phyloP scores from a whole-genome alignment of 2,113 vertebrate species.

The Pangasianodon gigas region DNA sequence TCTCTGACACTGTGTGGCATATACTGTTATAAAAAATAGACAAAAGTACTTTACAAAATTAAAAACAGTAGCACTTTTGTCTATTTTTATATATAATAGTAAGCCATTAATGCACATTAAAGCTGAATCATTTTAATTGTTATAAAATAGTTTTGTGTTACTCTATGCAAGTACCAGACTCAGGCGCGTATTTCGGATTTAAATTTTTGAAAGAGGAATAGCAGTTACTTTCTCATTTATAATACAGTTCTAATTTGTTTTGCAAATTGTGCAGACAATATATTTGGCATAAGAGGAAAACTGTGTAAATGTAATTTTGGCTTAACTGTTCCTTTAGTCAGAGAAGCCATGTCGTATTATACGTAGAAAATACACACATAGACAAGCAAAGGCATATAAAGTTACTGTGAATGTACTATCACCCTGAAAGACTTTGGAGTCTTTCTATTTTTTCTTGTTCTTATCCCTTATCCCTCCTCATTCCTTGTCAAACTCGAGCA shows the following conservation, averaged over 20 bases:
- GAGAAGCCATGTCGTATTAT: neutral
- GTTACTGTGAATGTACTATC: neutral
- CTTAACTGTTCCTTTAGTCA: neutral
- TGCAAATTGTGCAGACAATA: neutral
- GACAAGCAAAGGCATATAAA: neutral
- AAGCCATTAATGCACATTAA: neutral
- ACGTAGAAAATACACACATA: neutral
- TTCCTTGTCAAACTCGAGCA: neutral
- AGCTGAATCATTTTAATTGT: neutral
- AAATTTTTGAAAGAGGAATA: neutral
- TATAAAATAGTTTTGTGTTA: neutral
- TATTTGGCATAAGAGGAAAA: neutral
- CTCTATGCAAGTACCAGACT: neutral
- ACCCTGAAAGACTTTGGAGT: neutral
- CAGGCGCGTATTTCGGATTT: neutral
- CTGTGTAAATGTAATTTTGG: neutral
- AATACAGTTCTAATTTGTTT: neutral
- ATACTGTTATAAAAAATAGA: too few relatives aligned
- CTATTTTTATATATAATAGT: too few relatives aligned
- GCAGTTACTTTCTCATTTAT: neutral
- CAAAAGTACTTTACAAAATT: too few relatives aligned
- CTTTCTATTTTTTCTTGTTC: neutral
- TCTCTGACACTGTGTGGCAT: too few relatives aligned
- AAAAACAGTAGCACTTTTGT: too few relatives aligned
- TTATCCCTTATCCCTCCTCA: neutral